Evolutionary conservation across 1,140 invertebrate genomes (phyloP).

Genomic region (Drosophila sp.): DNA sequence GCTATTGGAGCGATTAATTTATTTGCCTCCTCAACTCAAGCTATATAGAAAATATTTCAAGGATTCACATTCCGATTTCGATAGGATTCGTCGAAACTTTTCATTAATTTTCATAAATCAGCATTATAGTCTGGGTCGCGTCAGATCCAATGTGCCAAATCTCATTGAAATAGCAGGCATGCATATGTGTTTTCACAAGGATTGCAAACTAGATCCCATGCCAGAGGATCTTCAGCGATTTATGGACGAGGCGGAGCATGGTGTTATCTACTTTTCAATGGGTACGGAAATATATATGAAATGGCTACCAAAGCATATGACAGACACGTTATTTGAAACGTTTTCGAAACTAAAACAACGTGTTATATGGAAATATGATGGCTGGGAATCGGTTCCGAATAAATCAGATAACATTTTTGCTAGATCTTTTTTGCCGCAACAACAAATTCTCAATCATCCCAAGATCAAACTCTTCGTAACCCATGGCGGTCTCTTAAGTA

Average conservation of each 20-base stretch:
- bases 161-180: background rate
- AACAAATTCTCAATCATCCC: slow-evolving; percentile 83
- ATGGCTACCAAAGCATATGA: background rate
- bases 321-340: slow-evolving; percentile 28
- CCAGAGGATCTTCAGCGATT: background rate
- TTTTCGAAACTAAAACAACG: slow-evolving; percentile 65
- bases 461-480: slow-evolving; percentile 84
- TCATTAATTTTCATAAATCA: background rate
- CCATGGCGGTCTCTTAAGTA: slow-evolving; percentile 84
- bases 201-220: background rate
- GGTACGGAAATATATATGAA: background rate
- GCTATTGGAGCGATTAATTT: background rate
- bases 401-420: slow-evolving; percentile 86
- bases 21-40: background rate
- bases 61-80: background rate
- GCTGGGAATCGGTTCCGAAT: slow-evolving; percentile 44
- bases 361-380: slow-evolving; percentile 85
- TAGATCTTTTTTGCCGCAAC: slow-evolving; percentile 84
- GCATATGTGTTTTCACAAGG: background rate
- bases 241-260: background rate
- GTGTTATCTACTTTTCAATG: slow-evolving; percentile 1
- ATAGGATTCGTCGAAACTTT: background rate
- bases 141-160: background rate
- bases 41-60: background rate
- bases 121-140: background rate